These are phyloP conservation scores for Electrophaes corylata DNA, from an alignment of 2,888 invertebrate species.

Conservation along the genomic window DNA sequence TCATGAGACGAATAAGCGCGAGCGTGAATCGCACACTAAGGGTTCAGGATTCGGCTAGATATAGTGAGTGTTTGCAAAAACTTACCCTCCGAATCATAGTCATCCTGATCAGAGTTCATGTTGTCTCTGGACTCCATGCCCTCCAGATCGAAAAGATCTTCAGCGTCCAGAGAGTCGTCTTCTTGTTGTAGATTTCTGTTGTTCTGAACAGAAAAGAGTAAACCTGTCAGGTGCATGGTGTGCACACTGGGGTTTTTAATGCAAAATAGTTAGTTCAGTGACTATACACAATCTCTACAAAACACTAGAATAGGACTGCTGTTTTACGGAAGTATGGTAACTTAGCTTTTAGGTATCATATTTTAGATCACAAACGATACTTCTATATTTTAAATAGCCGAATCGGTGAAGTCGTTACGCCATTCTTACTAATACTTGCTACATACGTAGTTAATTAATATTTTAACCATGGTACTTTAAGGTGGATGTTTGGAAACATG, in stretches of 20 bases:
- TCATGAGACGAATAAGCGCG: too few relatives aligned
- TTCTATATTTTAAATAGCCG: too few relatives aligned
- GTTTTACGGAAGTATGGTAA: not conserved
- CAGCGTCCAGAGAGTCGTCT: constrained; percentile 85
- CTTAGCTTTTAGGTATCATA: not conserved
- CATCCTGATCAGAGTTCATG: constrained; percentile 85
- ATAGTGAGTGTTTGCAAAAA: constrained; percentile 20
- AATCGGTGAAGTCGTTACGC: too few relatives aligned
- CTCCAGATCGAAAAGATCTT: constrained; percentile 91
- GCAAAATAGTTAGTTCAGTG: constrained; percentile 5
- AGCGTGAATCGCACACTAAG: too few relatives aligned
- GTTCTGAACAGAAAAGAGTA: constrained; percentile 53
- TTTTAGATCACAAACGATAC: not conserved
- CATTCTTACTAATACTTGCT: too few relatives aligned
- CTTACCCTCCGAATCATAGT: constrained; percentile 90
- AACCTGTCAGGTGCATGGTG: constrained; percentile 32
- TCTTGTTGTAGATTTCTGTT: constrained; percentile 64
- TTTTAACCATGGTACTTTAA: too few relatives aligned
- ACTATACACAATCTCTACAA: not conserved
- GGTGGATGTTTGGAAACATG: too few relatives aligned
- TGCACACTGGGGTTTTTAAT: constrained; percentile 37
- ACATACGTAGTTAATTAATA: too few relatives aligned
- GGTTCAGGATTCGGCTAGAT: too few relatives aligned
- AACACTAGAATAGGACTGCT: not conserved
- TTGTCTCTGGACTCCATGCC: constrained; percentile 85